Evolutionary conservation across 1,140 invertebrate species (phyloP), one percentile per base, ranked within the genome.

Genomic region (Bombus superbus): DNA sequence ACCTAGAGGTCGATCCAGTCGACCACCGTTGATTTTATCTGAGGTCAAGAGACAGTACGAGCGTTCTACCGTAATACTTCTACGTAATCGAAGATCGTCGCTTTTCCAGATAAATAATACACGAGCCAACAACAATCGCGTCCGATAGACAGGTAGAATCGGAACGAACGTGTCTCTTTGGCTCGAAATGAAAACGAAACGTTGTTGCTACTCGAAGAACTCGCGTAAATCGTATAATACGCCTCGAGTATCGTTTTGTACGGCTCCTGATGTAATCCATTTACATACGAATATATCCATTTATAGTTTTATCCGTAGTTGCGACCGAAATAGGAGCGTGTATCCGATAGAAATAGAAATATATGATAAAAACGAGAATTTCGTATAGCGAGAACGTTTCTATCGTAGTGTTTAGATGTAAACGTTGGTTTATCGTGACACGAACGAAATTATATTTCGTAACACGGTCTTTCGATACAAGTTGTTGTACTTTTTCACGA

Each of bases 11-110:
- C 81, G 73, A 3, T 59, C 15, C 72, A 66, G 10, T 62, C 57
- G 47, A 68, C 74, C 68, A 76, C 64, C 72, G 69, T 85, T 82
- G 73, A 88, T 84, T 90, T 86, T 88, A 89, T 89, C 89, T 90
- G 69, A 85, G 88, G 89, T 90, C 89, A 89, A 78, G 66, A 84
- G 86, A 81, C 62, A 72, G 40, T n/a, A 64, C 32, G n/a, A 40
- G 28, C 15, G 18, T 2, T 66, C 25, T 64, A 73, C 25, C 32
- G 47, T 53, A 53, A 53, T 22, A 53, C 47, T 53, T 53, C 18
- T 53, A 53, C 47, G 42, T 35, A 75, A 88, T 64, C 53, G 28
- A 62, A 64, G n/a, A 74, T 77, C 13, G 69, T 47, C 47, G 11
- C 88, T 85, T 81, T n/a, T 74, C 5, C 15, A n/a, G 32, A 87